These are phyloP conservation scores for Podotricha telesiphe DNA, from an alignment of 2,888 invertebrate species.

Conservation along the genomic window DNA sequence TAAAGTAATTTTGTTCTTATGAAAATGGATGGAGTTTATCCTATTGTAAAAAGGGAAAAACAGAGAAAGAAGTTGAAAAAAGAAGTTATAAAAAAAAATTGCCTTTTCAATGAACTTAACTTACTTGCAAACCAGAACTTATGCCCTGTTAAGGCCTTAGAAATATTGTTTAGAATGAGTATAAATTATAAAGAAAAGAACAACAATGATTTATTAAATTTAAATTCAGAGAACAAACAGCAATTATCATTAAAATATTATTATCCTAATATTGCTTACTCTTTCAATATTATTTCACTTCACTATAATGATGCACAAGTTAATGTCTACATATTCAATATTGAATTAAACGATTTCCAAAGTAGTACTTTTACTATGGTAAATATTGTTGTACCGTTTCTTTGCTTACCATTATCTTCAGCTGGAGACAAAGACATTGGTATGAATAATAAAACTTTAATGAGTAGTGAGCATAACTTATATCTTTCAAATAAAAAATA, in stretches of 20 bases:
- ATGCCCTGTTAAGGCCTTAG: background rate
- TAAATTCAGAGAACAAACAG: background rate
- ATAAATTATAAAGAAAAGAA: background rate
- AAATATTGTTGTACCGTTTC: background rate
- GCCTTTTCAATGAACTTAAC: background rate
- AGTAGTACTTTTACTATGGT: background rate
- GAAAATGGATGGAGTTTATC: constrained; percentile 1
- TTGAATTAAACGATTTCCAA: background rate
- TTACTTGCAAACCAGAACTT: background rate
- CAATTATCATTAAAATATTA: background rate
- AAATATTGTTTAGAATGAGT: background rate
- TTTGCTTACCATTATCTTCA: background rate
- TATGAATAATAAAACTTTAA: background rate
- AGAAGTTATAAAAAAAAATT: background rate
- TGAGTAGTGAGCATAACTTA: background rate
- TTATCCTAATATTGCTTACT: background rate
- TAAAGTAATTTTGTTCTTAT: background rate
- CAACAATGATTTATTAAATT: background rate
- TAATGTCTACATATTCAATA: background rate
- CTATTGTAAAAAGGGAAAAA: background rate
- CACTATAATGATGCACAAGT: background rate
- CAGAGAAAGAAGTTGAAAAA: background rate
- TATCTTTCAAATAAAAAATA: background rate
- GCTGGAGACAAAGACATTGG: background rate
- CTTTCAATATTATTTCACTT: background rate